Base-by-base conservation (phyloP, 2,888 invertebrate genomes). In the Drosophila phalerata region DNA sequence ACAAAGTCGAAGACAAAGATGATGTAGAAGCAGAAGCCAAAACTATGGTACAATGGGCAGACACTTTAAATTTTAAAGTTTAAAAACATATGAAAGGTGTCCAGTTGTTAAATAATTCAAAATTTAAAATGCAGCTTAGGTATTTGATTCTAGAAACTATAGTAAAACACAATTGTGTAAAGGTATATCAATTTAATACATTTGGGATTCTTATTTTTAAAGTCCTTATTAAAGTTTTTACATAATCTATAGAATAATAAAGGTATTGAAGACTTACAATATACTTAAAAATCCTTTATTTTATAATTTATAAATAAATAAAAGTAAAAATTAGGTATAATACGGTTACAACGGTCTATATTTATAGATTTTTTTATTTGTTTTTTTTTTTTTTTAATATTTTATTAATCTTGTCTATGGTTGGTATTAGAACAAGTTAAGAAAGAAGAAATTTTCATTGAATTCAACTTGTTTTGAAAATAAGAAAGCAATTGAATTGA, bases 41-140 rank as follows among this genome's bases (percentile, higher is more conserved):
- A 58, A 58, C 43, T 52, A 52, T 48, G 22, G 40, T 52, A 74
- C 73, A 56, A 47, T 73, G 56, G 74, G 51, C 42, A 40, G 30
- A 42, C 42, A 42, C 11, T 11, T 11, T 5, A n/a, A n/a, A n/a
- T n/a, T n/a, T n/a, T n/a, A n/a, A n/a, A n/a, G n/a, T n/a, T n/a
- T n/a, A 11, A 42, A 42, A 42, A 66, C 49, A 51, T 43, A 32
- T 5, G 37, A 10, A 10, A 51, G 37, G 49, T 28, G 10, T 19
- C 19, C 17, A 49, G 3, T 3, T 19, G 11, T 34, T 13, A n/a
- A 22, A 9, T 22, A 48, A 28, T 47, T 15, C 5, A 5, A 17
- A 11, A 48, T 15, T 2, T 8, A 15, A 38, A 38, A 15, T 15
- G 8, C 5, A n/a, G 8, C 1, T 1, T 34, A 2, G 34, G 13